These are phyloP conservation scores for Diplogasteroides magnus DNA, from an alignment of 1,140 invertebrate species.

Conservation along the genomic window DNA sequence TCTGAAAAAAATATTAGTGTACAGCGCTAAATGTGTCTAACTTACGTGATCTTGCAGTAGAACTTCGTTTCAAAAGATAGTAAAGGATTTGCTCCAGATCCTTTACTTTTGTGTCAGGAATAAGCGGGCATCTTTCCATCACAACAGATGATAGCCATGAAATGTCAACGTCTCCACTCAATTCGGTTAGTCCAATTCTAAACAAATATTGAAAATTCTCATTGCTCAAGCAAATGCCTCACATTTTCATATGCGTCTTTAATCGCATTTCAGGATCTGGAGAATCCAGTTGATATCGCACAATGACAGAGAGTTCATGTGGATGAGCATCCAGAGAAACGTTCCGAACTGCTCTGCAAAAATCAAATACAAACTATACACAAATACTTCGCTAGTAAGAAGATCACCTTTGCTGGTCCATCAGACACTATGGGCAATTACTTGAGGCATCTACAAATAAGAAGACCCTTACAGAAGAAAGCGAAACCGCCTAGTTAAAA, in stretches of 20 bases:
- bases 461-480: neutral
- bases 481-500: neutral
- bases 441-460: neutral
- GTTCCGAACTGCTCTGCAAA: constrained; percentile 7
- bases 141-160: constrained; percentile 75
- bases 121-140: constrained; percentile 78
- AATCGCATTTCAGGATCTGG: constrained; percentile 3
- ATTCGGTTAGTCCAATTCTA: constrained; percentile 74
- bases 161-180: constrained; percentile 75
- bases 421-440: neutral
- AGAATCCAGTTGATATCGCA: constrained; percentile 5
- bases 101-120: constrained; percentile 73
- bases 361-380: neutral
- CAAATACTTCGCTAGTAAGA: neutral
- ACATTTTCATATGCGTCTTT: constrained; percentile 13
- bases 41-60: constrained; percentile 10
- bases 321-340: constrained; percentile 13
- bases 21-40: constrained; percentile 13
- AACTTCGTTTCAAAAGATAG: constrained; percentile 68
- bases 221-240: neutral
- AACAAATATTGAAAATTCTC: constrained; percentile 14
- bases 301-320: constrained; percentile 11
- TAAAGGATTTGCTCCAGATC: constrained; percentile 87
- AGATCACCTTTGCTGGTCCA: neutral
- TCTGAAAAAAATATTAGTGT: neutral